These are phyloP conservation scores for Atta texana DNA, from an alignment of 1,140 invertebrate genomes.

Conservation along the genomic window DNA sequence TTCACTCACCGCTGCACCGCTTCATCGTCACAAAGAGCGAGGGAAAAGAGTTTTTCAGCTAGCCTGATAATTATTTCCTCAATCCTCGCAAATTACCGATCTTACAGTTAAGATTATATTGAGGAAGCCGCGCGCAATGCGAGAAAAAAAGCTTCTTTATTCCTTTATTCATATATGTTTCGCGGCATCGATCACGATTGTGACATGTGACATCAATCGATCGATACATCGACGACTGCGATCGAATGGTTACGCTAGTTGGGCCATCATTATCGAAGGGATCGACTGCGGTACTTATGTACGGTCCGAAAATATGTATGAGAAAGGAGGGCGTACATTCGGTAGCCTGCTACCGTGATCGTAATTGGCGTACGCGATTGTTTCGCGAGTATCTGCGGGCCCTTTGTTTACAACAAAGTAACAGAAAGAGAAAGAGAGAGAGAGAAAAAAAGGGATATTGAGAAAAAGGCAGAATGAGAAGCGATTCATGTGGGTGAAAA, in stretches of 20 bases:
- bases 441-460: not conserved
- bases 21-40: constrained; percentile 1
- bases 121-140: not conserved
- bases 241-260: constrained; percentile 20
- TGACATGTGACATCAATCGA: constrained; percentile 25
- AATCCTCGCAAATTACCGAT: constrained; percentile 13
- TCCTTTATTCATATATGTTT: not conserved
- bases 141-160: not conserved
- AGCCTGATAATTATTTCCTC: constrained; percentile 40
- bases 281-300: constrained; percentile 20
- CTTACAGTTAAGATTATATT: not conserved
- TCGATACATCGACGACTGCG: not conserved
- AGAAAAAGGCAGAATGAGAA: constrained; percentile 18
- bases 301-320: constrained; percentile 43
- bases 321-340: constrained; percentile 65
- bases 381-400: constrained; percentile 53
- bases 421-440: constrained; percentile 38
- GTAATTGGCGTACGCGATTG: constrained; percentile 77
- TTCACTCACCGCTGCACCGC: not conserved
- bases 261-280: constrained; percentile 21
- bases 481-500: constrained; percentile 23
- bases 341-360: constrained; percentile 74
- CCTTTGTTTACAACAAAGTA: constrained; percentile 1
- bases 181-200: not conserved
- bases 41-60: constrained; percentile 9